phyloP scores from a whole-genome alignment of 2,797 vertebrate species.

The Anguilla pacifica region DNA sequence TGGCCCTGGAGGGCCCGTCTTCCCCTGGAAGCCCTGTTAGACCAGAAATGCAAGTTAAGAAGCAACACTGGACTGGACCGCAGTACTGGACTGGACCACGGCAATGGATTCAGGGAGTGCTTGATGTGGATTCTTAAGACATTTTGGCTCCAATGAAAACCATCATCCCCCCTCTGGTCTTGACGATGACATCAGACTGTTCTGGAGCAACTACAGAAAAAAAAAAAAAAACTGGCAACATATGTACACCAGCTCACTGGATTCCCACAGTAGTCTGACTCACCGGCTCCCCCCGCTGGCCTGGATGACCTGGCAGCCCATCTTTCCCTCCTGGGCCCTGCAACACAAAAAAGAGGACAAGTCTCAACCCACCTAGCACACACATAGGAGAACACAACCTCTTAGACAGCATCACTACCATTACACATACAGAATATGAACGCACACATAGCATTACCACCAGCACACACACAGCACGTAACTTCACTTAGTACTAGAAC shows the following conservation, averaged over 20 bases:
- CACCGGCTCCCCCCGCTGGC: constrained; percentile 89
- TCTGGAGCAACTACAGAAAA: background rate
- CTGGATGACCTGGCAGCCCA: constrained; percentile 87
- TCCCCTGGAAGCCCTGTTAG: constrained; percentile 89
- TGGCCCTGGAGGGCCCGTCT: constrained; percentile 85
- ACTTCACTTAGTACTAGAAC: background rate
- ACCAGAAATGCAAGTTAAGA: constrained; percentile 31
- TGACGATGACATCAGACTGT: background rate
- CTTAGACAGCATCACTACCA: background rate
- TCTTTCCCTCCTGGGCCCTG: constrained; percentile 91
- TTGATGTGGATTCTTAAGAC: background rate
- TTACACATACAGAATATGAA: constrained; percentile 1
- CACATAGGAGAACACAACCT: background rate
- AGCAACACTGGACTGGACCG: background rate
- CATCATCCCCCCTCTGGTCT: background rate
- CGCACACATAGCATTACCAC: background rate
- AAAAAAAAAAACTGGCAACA: too few species aligned
- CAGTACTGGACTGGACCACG: background rate
- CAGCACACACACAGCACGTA: background rate
- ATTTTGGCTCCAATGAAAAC: background rate
- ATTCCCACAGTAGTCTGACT: constrained; percentile 57
- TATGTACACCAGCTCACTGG: background rate
- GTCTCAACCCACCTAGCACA: background rate
- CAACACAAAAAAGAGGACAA: constrained; percentile 35
- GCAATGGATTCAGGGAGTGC: background rate